Base-by-base conservation (phyloP, 2,797 vertebrate genomes). In the Helicolenus hilgendorfi region DNA sequence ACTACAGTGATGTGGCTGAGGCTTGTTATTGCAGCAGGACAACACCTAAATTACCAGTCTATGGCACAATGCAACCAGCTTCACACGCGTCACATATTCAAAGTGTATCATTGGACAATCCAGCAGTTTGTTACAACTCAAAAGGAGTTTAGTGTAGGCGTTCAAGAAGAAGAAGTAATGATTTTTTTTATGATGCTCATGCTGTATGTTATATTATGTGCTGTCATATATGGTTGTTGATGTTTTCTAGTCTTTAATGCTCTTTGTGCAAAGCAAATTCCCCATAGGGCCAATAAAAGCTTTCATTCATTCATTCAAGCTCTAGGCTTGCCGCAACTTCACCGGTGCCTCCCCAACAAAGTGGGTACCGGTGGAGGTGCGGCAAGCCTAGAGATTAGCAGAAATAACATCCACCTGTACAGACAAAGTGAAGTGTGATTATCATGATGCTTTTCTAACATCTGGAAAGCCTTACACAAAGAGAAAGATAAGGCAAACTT, bases 1-100 rank as follows among this genome's bases (percentile, higher is more conserved):
- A 56, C 38, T 22, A 68, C 60, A 77, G 80, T 15, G 9, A 84
- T 62, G 35, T 67, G 58, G 45, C 72, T 38, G 27, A 65, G 72
- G 73, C n/a, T 68, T 75, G 38, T 68, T 24, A 62, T 10, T 81
- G 11, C 59, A 55, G 72, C 5, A 7, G 45, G 65, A 41, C 4
- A 3, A 76, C 62, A 67, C 63, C 29, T 35, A 65, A 53, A 45
- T 45, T 35, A 20, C 72, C 60, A 31, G 59, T 27, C 58, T 29
- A 18, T 20, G 18, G 45, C 9, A 67, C 56, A 83, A 76, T 27
- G 58, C 31, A 53, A 55, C 49, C 41, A 69, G 64, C 24, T 59
- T 78, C 45, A 26, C 36, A 20, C 18, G 35, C 27, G 9, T 69
- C 3, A 35, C 31, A 72, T 49, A 77, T 73, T 70, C 24, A 77